phyloP scores from a whole-genome alignment of 2,797 vertebrate genomes.

The Phrynocephalus forsythii region DNA sequence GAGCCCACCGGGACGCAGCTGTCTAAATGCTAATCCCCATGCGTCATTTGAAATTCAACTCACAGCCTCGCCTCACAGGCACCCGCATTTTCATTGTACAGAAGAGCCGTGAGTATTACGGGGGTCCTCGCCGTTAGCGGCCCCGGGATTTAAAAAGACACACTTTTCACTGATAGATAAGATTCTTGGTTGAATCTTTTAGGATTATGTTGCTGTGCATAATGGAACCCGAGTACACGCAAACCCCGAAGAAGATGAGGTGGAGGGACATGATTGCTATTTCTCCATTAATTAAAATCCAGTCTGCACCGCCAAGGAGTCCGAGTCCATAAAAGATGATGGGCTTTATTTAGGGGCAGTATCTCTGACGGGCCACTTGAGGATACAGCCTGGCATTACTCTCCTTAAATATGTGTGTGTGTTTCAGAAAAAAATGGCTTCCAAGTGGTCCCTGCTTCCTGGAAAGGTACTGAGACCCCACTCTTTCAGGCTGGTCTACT shows the following conservation, averaged over 20 bases:
- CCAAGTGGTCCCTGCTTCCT: neutral
- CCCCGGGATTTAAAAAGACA: too few relatives aligned
- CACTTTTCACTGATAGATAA: neutral
- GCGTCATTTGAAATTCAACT: neutral
- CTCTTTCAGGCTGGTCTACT: neutral
- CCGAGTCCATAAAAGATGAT: neutral
- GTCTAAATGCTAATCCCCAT: neutral
- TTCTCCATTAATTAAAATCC: neutral
- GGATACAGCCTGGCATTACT: too few relatives aligned
- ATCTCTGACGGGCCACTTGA: neutral
- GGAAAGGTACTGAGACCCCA: too few relatives aligned
- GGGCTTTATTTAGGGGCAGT: neutral
- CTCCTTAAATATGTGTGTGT: neutral
- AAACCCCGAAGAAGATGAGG: neutral
- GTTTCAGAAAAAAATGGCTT: neutral
- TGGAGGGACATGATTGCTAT: neutral
- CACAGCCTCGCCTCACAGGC: too few relatives aligned
- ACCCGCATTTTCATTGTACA: neutral
- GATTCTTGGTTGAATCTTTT: neutral
- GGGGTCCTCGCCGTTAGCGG: neutral
- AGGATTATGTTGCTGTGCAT: too few relatives aligned
- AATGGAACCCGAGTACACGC: too few relatives aligned
- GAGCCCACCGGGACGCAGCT: neutral
- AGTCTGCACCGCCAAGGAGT: neutral
- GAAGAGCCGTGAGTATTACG: neutral